phyloP scores from a whole-genome alignment of 2,888 invertebrate genomes.

The Caenorhabditis sulstoni region DNA sequence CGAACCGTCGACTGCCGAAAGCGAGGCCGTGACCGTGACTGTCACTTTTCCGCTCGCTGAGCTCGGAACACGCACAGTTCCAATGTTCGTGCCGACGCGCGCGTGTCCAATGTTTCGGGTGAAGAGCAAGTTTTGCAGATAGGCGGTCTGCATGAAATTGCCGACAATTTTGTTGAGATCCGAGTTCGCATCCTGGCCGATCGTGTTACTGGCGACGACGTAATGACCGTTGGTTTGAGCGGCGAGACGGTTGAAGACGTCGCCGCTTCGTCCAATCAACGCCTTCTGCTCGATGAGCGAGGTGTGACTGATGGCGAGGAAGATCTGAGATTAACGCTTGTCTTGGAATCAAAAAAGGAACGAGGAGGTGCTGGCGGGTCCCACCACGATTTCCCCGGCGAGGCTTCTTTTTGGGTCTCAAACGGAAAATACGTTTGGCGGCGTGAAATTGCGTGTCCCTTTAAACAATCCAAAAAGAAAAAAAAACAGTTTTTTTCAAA shows the following conservation, averaged over 20 bases:
- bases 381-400: too few species aligned
- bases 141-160: conserved; percentile 20
- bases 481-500: too few species aligned
- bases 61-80: conserved; percentile 7
- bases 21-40: conserved; percentile 30
- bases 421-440: too few species aligned
- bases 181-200: conserved; percentile 18
- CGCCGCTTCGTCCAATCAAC: conserved; percentile 13
- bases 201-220: conserved; percentile 39
- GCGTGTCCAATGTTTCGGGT: conserved; percentile 18
- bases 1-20: conserved; percentile 28
- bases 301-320: not conserved
- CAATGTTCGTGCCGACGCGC: conserved; percentile 6
- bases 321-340: conserved; percentile 9
- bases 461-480: too few species aligned
- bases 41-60: not conserved
- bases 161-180: conserved; percentile 33
- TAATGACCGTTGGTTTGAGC: conserved; percentile 51
- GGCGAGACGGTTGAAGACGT: conserved; percentile 28
- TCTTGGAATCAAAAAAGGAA: conserved; percentile 3
- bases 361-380: too few species aligned
- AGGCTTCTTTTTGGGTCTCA: too few species aligned
- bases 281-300: not conserved
- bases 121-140: conserved; percentile 31
- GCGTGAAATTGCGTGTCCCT: too few species aligned